Evolutionary conservation across 2,113 vertebrate species (phyloP).

Genomic region (Platanista minor): DNA sequence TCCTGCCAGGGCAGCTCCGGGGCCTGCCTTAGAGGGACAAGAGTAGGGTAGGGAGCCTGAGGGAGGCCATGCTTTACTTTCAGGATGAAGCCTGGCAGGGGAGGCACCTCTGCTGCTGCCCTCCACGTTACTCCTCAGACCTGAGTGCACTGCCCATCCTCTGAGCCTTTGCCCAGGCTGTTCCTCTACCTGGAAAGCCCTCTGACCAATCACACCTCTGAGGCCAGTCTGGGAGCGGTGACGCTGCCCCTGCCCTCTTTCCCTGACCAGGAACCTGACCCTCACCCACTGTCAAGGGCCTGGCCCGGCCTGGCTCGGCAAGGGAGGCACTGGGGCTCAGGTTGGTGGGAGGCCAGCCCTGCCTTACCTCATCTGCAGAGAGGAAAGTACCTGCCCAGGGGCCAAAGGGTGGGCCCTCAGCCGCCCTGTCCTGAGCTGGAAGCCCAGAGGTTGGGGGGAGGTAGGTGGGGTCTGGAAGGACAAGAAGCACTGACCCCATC

Average conservation of each 20-base stretch:
- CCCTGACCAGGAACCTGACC: neutral
- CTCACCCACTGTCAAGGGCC: neutral
- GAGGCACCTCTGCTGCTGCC: accelerated
- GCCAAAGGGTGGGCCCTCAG: neutral
- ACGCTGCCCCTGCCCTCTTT: neutral
- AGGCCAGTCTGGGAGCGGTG: neutral
- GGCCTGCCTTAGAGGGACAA: neutral
- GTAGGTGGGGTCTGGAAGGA: neutral
- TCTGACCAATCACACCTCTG: neutral
- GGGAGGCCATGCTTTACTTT: neutral
- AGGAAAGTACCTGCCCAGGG: constrained; percentile 23
- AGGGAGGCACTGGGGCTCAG: neutral
- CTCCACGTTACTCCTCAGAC: neutral
- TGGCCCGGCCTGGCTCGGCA: neutral
- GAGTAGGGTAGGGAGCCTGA: accelerated
- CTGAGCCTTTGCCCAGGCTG: neutral
- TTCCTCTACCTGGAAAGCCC: neutral
- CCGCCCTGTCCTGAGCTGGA: neutral
- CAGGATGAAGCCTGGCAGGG: neutral
- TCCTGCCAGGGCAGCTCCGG: neutral
- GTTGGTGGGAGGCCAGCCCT: neutral
- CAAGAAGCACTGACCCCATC: accelerated
- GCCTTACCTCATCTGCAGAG: neutral
- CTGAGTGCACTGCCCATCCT: neutral
- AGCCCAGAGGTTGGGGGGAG: neutral